A percentile compares a stretch with the other conserved stretches of the same genome.
These are phyloP conservation scores for Sebastes jordani DNA, from an alignment of 2,797 vertebrate genomes.

Conservation along the genomic window DNA sequence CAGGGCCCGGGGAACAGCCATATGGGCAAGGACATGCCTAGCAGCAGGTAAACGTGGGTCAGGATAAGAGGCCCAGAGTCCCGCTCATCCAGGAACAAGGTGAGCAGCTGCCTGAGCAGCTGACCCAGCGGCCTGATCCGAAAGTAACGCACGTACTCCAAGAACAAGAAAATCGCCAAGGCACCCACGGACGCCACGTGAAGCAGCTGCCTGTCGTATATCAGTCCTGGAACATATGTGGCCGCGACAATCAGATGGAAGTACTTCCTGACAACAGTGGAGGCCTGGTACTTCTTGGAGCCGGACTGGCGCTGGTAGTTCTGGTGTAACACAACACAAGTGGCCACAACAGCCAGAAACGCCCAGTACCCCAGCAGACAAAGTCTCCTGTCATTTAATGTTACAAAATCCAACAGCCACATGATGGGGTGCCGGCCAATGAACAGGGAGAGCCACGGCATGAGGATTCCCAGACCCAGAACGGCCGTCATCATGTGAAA, in stretches of 20 bases:
- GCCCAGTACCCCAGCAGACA: conserved; percentile 91
- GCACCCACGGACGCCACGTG: conserved; percentile 90
- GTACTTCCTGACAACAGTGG: conserved; percentile 91
- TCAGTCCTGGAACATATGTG: conserved; percentile 91
- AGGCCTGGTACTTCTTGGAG: conserved; percentile 93
- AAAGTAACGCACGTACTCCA: conserved; percentile 94
- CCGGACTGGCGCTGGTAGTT: conserved; percentile 86
- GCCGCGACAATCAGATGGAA: conserved; percentile 96
- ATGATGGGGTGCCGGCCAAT: conserved; percentile 91
- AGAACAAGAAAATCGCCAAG: conserved; percentile 87
- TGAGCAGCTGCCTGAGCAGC: conserved; percentile 87
- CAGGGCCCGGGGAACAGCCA: conserved; percentile 94
- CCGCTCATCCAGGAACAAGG: conserved; percentile 94
- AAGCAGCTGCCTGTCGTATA: conserved; percentile 91
- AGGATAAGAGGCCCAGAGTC: conserved; percentile 96
- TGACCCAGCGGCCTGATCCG: conserved; percentile 92
- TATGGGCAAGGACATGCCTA: conserved; percentile 94
- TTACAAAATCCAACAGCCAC: conserved; percentile 94
- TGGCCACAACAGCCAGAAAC: conserved; percentile 84
- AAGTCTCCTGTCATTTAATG: conserved; percentile 84
- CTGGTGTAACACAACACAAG: conserved; percentile 90
- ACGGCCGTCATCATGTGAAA: conserved; percentile 96
- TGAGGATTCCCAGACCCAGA: conserved; percentile 89
- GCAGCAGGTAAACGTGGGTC: conserved; percentile 94
- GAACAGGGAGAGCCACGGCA: conserved; percentile 95